These are phyloP conservation scores for Mionectes macconnelli DNA, from an alignment of 2,113 vertebrate species.

Conservation along the genomic window DNA sequence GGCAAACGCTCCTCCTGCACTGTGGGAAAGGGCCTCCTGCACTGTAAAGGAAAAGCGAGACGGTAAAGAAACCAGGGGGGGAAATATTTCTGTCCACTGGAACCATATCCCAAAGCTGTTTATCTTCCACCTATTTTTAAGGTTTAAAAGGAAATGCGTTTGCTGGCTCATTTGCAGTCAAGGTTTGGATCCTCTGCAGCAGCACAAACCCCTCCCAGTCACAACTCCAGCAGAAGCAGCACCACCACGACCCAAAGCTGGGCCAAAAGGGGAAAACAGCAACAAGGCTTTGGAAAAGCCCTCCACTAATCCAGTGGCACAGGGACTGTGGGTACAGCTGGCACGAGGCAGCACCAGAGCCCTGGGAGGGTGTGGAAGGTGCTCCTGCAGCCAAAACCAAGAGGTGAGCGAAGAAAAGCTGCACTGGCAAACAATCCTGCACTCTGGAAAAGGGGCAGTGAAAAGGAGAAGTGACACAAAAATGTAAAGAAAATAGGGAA, in stretches of 20 bases:
- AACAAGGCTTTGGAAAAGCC: not conserved
- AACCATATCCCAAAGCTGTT: not conserved
- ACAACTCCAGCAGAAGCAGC: not conserved
- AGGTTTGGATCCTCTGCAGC: not conserved
- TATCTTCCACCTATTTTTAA: not conserved
- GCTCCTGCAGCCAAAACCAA: not conserved
- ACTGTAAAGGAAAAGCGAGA: not conserved
- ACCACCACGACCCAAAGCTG: not conserved
- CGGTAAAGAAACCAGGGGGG: fast-evolving
- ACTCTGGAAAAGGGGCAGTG: fast-evolving
- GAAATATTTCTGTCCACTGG: not conserved
- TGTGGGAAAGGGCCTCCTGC: not conserved
- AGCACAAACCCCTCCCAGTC: not conserved
- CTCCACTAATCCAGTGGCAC: conserved; percentile 3
- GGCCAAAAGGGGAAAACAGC: not conserved
- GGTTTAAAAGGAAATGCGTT: not conserved
- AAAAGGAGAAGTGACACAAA: not conserved
- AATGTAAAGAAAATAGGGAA: fast-evolving
- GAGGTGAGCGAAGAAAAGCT: fast-evolving
- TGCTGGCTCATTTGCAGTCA: not conserved
- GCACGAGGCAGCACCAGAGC: not conserved
- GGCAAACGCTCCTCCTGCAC: not conserved
- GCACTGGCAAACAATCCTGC: not conserved
- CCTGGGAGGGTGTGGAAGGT: fast-evolving
- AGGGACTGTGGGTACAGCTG: not conserved